A percentile compares a stretch with the other conserved stretches of the same genome.
Evolutionary conservation across 1,140 invertebrate genomes (phyloP).

Genomic region (Neodiprion lecontei): DNA sequence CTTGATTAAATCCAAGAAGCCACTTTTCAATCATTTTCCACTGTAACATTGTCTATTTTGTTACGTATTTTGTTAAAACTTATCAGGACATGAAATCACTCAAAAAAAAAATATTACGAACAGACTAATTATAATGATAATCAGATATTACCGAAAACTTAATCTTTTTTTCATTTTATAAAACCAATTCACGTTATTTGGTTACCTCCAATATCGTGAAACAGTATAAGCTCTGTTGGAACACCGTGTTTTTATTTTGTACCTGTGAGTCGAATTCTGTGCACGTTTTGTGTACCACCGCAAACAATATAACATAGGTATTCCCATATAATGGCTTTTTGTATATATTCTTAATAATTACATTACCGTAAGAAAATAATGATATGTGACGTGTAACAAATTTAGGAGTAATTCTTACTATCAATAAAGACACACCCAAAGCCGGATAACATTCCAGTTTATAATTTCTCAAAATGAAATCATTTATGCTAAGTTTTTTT

Average conservation of each 20-base stretch:
- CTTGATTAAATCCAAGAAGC: slow-evolving; percentile 34
- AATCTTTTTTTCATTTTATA: background rate
- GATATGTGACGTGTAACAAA: slow-evolving; percentile 58
- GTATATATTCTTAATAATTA: slow-evolving; percentile 57
- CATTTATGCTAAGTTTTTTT: no score
- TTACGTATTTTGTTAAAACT: background rate
- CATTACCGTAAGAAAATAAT: slow-evolving; percentile 47
- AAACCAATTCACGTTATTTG: background rate
- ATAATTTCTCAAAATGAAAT: no score
- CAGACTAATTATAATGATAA: background rate
- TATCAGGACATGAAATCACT: background rate
- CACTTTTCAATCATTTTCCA: slow-evolving; percentile 21
- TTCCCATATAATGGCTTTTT: slow-evolving; percentile 49
- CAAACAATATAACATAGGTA: background rate
- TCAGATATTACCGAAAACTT: background rate
- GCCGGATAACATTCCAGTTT: slow-evolving; percentile 19
- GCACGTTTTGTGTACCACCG: background rate
- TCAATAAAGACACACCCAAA: slow-evolving; percentile 51
- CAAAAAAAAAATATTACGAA: background rate
- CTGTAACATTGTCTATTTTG: background rate
- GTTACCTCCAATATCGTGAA: background rate
- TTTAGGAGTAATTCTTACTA: slow-evolving; percentile 55
- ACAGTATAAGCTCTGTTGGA: background rate
- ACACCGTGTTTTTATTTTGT: background rate
- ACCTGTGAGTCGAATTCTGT: background rate